A percentile compares a stretch with the other conserved stretches of the same genome.
phyloP scores from a whole-genome alignment of 2,113 vertebrate species.

The Microcebus murinus region DNA sequence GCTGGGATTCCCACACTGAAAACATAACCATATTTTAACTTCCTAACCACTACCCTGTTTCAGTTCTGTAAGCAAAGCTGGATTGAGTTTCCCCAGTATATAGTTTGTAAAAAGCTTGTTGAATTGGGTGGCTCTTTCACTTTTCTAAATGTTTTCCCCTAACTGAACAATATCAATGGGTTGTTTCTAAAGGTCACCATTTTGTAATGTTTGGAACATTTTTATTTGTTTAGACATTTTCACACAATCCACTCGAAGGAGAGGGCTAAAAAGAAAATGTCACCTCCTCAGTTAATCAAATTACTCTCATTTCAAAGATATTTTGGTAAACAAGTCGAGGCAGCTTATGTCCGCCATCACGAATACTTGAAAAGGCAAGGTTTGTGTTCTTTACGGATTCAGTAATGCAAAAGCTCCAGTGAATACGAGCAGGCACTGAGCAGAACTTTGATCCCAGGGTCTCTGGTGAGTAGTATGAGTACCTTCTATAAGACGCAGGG shows the following conservation, averaged over 20 bases:
- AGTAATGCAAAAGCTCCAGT: not conserved
- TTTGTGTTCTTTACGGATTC: not conserved
- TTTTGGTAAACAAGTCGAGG: conserved; percentile 55
- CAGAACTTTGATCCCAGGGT: not conserved
- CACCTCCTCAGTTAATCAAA: conserved; percentile 14
- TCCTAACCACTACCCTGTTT: not conserved
- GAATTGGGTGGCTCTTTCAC: not conserved
- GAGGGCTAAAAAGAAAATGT: conserved; percentile 31
- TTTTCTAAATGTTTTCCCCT: conserved; percentile 18
- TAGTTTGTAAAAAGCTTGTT: conserved; percentile 6
- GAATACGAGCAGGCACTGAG: not conserved
- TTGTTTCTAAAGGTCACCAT: not conserved
- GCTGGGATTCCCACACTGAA: not conserved
- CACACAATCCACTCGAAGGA: not conserved
- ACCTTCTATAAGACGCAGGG: not conserved
- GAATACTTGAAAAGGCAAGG: not conserved
- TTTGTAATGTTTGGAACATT: conserved; percentile 2
- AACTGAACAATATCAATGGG: conserved; percentile 10
- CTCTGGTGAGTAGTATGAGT: not conserved
- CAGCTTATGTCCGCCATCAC: not conserved
- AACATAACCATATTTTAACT: not conserved
- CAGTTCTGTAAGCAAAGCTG: not conserved
- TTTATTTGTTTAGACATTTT: conserved; percentile 50
- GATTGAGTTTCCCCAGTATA: not conserved
- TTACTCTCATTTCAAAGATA: conserved; percentile 47